Evolutionary conservation across 2,888 invertebrate species (phyloP), one percentile per base, ranked within the genome.

Genomic region (Spisula subtruncata): DNA sequence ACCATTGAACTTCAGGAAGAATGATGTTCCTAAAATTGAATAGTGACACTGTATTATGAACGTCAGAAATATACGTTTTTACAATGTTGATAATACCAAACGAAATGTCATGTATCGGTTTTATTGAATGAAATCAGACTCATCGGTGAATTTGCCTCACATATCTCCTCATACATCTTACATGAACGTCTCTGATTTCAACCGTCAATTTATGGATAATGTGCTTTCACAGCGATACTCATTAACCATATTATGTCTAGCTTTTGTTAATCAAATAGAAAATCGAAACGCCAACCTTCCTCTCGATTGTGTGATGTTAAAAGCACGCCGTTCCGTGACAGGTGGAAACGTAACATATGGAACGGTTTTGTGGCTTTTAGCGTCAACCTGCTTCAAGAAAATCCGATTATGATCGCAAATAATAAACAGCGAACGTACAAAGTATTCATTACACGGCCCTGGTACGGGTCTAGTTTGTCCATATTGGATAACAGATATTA

Each of bases 261-360:
- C 32, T 5, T 35, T 75, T 75, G 75, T 75, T 75, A 35, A 35
- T 75, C 75, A 75, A 75, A 75, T 16, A 32, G 18, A 75, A 75
- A 75, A 75, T 75, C 75, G 75, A 75, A 75, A 32, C n/a, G 32
- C 18, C 32, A 35, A 32, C 32, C 75, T 75, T 75, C 35, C 29
- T 35, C 75, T 16, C 16, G 29, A 75, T 75, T 75, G 75, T 75
- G 32, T 18, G 32, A 32, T 75, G 75, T 75, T 35, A 16, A 75
- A 35, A 75, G 75, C 75, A 75, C 75, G 75, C 75, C 75, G 32
- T 18, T 35, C 18, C 10, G 82, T 41, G 82, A 83, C 82, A 83
- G 82, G 82, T 83, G 82, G 82, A 83, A 60, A 35, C 56, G 82
- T 83, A 83, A 83, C 82, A 83, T 83, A 32, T 83, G 82, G 82